Evolutionary conservation across 2,888 invertebrate species (phyloP), one percentile per base, ranked within the genome.

Genomic region (Papilio elwesi): DNA sequence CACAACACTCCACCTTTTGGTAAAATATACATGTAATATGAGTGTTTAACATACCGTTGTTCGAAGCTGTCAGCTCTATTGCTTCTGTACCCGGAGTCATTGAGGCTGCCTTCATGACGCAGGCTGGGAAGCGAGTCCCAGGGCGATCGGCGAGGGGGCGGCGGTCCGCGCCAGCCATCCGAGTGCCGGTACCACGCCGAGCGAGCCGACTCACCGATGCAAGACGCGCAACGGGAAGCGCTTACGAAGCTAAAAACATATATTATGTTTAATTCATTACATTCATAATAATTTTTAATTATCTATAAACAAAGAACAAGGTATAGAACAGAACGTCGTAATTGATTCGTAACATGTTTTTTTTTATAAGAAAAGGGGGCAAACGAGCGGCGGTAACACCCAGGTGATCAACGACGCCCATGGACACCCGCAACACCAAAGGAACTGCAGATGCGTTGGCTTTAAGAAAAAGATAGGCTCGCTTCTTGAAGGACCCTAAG

Each of bases 151-250:
- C 97, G 97, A 10, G 91, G 93, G 75, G 93, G 94, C 0, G 89
- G 88, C 48, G 94, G 94, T 73, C 95, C 95, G 73, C 95, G 96
- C 97, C 97, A 97, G 64, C 97, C 97, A 85, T 97, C 97, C 55
- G 97, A 97, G 90, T 97, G 97, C 15, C 97, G 96, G 93, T 97
- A 98, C 97, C 97, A 97, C 82, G 97, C 97, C 75, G 97, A 97
- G 47, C 97, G 95, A 75, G 97, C 97, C 38, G 97, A 97, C 90
- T 97, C 97, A n/a, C 97, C 97, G 89, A 97, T 97, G 90, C 97
- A 97, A 65, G 97, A 97, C 75, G 97, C 97, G 85, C 97, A 98
- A 79, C 97, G 95, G 52, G 96, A 95, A 75, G 95, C 94, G 73
- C 95, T 94, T 79, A 93, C 94, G 83, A 93, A 94, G 82, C 94